A percentile compares a stretch with the other conserved stretches of the same genome.
These are phyloP conservation scores for Sebastes wilsoni DNA, from an alignment of 2,797 vertebrate species.

Conservation along the genomic window DNA sequence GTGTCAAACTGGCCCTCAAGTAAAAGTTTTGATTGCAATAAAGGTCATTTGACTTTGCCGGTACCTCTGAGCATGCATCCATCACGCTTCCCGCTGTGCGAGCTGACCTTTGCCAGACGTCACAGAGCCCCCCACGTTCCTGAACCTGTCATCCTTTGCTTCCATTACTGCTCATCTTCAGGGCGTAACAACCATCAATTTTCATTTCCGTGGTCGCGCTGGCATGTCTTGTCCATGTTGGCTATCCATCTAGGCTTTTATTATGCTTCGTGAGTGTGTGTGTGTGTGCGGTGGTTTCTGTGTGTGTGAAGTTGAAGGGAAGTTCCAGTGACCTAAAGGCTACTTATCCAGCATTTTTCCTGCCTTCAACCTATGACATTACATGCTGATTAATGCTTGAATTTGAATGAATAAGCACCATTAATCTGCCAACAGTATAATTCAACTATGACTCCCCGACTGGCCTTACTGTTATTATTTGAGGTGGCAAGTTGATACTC, in stretches of 20 bases:
- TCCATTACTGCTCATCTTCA: constrained; percentile 70
- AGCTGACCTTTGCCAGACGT: constrained; percentile 71
- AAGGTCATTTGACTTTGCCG: constrained; percentile 68
- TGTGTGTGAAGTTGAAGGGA: constrained; percentile 2
- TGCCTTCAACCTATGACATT: constrained; percentile 4
- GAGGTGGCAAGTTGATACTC: constrained; percentile 9
- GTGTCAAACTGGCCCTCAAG: constrained; percentile 41
- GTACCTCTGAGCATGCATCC: constrained; percentile 53
- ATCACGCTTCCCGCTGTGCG: constrained; percentile 57
- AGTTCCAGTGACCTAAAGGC: constrained; percentile 12
- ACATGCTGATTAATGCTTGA: constrained; percentile 37
- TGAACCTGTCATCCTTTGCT: constrained; percentile 43
- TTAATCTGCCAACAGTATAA: constrained; percentile 44
- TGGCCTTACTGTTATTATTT: constrained; percentile 34
- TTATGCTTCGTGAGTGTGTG: constrained; percentile 16
- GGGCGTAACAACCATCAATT: constrained; percentile 62
- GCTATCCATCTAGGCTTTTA: constrained; percentile 41
- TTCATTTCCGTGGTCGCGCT: constrained; percentile 27
- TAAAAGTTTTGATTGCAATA: constrained; percentile 59
- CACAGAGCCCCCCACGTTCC: not conserved
- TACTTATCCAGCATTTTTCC: not conserved
- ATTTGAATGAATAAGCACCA: constrained; percentile 32
- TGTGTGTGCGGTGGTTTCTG: not conserved
- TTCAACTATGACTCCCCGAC: constrained; percentile 20
- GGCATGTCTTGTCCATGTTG: constrained; percentile 42